These are phyloP conservation scores for Acheta domesticus DNA, from an alignment of 2,888 invertebrate genomes.

Conservation along the genomic window DNA sequence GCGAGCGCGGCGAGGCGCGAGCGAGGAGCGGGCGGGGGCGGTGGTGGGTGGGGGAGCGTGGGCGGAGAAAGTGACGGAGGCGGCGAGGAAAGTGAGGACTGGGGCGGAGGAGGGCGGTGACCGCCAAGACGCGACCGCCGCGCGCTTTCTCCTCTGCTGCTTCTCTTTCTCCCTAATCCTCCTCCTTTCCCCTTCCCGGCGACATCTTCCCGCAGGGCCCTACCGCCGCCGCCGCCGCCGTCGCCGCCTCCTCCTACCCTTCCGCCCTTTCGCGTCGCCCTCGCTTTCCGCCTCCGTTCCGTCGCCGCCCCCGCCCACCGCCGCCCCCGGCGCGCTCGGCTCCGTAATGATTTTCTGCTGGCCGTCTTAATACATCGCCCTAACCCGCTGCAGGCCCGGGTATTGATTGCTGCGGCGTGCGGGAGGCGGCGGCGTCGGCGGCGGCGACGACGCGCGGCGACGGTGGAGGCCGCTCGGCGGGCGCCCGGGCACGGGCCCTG, in stretches of 20 bases:
- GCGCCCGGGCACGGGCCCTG: neutral
- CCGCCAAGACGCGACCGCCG: neutral
- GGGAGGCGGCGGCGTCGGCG: neutral
- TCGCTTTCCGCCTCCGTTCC: neutral
- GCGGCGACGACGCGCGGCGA: neutral
- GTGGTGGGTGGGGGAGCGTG: neutral
- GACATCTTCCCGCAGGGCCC: neutral
- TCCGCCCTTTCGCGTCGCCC: neutral
- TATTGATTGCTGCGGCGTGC: neutral
- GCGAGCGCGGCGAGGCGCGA: conserved; percentile 5
- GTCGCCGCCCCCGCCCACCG: neutral
- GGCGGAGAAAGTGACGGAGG: neutral
- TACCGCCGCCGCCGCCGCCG: neutral
- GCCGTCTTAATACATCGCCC: conserved; percentile 18
- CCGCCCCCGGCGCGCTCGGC: neutral
- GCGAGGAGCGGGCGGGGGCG: neutral
- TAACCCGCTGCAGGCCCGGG: conserved; percentile 2
- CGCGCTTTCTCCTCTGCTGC: neutral
- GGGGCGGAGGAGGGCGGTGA: neutral
- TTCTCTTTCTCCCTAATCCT: neutral
- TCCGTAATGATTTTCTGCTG: conserved; percentile 18
- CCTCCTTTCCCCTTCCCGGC: neutral
- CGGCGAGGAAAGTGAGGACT: neutral
- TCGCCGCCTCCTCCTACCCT: neutral
- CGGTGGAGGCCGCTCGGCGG: neutral